Evolutionary conservation across 2,888 invertebrate genomes (phyloP).

Genomic region (Calameuta idolon): DNA sequence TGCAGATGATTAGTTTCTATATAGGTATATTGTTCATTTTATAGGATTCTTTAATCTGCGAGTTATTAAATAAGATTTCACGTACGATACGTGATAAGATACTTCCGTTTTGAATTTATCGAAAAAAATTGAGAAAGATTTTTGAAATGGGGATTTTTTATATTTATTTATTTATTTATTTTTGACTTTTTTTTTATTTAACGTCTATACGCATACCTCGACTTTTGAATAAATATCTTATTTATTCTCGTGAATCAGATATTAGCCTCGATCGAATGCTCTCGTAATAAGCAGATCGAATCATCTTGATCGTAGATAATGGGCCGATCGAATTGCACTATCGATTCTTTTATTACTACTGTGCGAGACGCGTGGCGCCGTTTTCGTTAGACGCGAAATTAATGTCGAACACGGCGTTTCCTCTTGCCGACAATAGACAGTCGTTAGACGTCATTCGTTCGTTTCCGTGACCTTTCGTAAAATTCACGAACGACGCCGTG

Average conservation of each 20-base stretch:
- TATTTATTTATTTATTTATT: too few relatives aligned
- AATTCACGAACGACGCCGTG: background rate
- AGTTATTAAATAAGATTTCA: too few relatives aligned
- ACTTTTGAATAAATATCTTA: background rate
- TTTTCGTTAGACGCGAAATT: background rate
- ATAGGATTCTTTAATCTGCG: too few relatives aligned
- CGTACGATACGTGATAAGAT: too few relatives aligned
- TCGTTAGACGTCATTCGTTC: background rate
- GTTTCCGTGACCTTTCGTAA: background rate
- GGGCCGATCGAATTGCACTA: background rate
- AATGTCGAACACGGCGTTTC: background rate
- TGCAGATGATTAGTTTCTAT: too few relatives aligned
- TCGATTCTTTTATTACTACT: background rate
- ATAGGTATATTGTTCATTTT: too few relatives aligned
- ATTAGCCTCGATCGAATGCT: background rate
- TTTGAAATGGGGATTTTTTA: too few relatives aligned
- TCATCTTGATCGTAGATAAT: background rate
- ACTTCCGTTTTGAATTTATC: too few relatives aligned
- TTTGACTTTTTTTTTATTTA: too few relatives aligned
- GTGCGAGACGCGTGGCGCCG: background rate
- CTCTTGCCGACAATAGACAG: background rate
- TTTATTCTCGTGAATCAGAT: background rate
- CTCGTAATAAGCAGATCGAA: background rate
- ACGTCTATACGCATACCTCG: too few relatives aligned
- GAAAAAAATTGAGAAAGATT: too few relatives aligned